phyloP scores from a whole-genome alignment of 2,888 invertebrate species.

The Cepaea hortensis region DNA sequence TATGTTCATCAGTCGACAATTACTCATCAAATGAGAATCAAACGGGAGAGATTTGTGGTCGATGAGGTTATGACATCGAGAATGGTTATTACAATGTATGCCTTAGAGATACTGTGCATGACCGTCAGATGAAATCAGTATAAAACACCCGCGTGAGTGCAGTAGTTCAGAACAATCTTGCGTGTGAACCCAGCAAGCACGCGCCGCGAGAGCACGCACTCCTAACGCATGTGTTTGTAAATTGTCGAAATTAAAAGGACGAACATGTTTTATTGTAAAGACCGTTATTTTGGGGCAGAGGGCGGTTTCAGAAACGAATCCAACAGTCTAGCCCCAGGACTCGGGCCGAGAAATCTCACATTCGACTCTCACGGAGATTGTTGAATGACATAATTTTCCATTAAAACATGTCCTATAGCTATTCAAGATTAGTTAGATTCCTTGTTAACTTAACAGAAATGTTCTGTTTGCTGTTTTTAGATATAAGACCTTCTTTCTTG shows the following conservation, averaged over 20 bases:
- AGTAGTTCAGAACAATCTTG: constrained; percentile 12
- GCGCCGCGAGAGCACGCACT: not conserved
- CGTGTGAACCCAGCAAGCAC: not conserved
- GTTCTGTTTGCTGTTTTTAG: not conserved
- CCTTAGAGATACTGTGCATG: not conserved
- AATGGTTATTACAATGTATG: not conserved
- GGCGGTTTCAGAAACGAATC: not conserved
- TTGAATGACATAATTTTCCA: not conserved
- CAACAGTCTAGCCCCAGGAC: constrained; percentile 9
- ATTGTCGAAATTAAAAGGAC: constrained; percentile 31
- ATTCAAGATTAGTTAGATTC: not conserved
- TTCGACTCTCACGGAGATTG: constrained; percentile 16
- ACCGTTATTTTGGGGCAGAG: not conserved
- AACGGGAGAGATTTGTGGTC: too few relatives aligned
- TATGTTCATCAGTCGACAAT: too few relatives aligned
- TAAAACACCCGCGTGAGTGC: not conserved
- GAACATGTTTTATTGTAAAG: constrained; percentile 26
- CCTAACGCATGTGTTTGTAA: constrained; percentile 37
- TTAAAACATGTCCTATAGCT: not conserved
- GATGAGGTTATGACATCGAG: not conserved
- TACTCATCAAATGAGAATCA: too few relatives aligned
- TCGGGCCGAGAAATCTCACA: not conserved
- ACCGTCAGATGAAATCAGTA: not conserved
- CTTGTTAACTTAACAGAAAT: not conserved
- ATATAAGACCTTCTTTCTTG: too few relatives aligned